These are phyloP conservation scores for Leucophenga varia DNA, from an alignment of 1,140 invertebrate species.

Conservation along the genomic window DNA sequence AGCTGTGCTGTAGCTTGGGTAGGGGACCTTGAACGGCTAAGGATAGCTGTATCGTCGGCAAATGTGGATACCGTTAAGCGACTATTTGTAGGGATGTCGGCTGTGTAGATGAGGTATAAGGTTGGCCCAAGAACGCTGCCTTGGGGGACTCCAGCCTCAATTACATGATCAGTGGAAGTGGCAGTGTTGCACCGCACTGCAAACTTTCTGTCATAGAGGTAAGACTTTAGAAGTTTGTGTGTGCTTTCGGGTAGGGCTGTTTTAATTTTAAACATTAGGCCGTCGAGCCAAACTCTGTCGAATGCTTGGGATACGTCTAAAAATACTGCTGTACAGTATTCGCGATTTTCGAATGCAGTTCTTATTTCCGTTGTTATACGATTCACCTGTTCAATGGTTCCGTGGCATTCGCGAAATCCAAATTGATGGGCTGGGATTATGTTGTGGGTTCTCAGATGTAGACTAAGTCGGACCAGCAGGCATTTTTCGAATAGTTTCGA, in stretches of 20 bases:
- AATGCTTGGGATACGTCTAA: too few relatives aligned
- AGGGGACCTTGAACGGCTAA: not conserved
- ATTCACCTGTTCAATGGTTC: too few relatives aligned
- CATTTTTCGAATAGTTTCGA: conserved; percentile 37
- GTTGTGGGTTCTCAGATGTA: not conserved
- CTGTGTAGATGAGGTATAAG: conserved; percentile 23
- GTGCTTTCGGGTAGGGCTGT: conserved; percentile 7
- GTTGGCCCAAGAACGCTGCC: conserved; percentile 22
- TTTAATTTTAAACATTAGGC: conserved; percentile 23
- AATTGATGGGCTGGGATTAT: not conserved
- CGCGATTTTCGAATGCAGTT: not conserved
- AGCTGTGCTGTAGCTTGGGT: not conserved
- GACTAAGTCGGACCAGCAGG: not conserved
- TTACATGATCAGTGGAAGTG: conserved; percentile 10
- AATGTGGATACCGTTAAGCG: conserved; percentile 14
- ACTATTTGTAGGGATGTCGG: conserved; percentile 13
- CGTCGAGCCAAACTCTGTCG: too few relatives aligned
- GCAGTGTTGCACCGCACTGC: conserved; percentile 17
- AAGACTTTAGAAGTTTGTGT: conserved; percentile 24
- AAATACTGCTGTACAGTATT: not conserved
- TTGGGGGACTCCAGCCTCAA: conserved; percentile 29
- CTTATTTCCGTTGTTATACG: not conserved
- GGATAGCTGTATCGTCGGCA: conserved; percentile 32
- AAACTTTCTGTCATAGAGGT: conserved; percentile 27
- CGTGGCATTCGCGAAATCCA: not conserved